Base-by-base conservation (phyloP, 2,113 vertebrate species). In the Lipotes vexillifer region DNA sequence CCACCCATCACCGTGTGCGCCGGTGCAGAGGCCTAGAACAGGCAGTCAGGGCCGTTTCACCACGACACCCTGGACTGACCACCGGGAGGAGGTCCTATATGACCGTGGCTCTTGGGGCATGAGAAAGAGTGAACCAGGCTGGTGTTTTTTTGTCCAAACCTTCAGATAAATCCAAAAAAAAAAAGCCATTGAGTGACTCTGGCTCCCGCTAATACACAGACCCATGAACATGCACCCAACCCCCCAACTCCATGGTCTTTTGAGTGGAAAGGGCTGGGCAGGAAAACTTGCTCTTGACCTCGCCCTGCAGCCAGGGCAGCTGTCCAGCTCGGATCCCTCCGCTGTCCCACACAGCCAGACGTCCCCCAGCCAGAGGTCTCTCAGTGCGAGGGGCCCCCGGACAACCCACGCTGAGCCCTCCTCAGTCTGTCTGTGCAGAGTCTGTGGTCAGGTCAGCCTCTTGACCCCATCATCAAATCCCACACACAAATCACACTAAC, bases 401-500 rank as follows among this genome's bases (percentile, higher is more conserved):
- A 52, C 21, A 61, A 11, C 38, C 38, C 52, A 57, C 55, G 33
- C 17, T 8, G 81, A 57, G 25, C 5, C 36, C 38, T 29, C 61
- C 49, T 49, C 21, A 9, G 49, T 57, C 33, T 36, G 21, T 15
- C 52, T 36, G 33, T 15, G 59, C 9, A 15, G 29, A n/a, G 4
- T 25, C 10, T 41, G 52, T 52, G 49, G 49, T 38, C 44, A 33
- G 29, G 25, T 38, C n/a, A 21, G 72, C 55, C n/a, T 89, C 74
- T 55, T 46, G 68, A n/a, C 31, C 44, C 89, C 87, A 63, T 59
- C 59, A 41, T 81, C 80, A 44, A 68, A 61, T 88, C 55, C 33
- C 14, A 77, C 1, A 25, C 25, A n/a, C 44, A 44, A 55, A 61
- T 89, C 59, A 21, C 33, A 38, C 41, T 49, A 21, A 66, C 44